Base-by-base conservation (phyloP, 2,113 vertebrate genomes). In the Ameiurus melas region DNA sequence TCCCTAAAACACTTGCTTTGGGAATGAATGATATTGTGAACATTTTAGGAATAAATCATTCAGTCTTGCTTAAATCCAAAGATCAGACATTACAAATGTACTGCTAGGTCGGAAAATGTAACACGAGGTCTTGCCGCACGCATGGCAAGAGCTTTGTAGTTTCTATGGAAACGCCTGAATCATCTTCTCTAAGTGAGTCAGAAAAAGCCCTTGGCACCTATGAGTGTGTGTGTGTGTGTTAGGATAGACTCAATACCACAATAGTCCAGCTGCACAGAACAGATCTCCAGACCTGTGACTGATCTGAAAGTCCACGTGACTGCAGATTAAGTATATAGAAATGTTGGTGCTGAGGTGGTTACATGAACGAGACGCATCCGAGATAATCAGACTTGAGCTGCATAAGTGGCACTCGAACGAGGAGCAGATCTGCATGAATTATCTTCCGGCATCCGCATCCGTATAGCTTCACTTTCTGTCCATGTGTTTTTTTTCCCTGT, bases 141-240 rank as follows among this genome's bases (percentile, higher is more conserved):
- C 81, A 84, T 43, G 58, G 57, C 13, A 33, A 87, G 82, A 78
- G 87, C 62, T 68, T 78, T 78, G 62, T 85, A 71, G 89, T 87
- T 90, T 71, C 89, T 78, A 90, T 87, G 89, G 85, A 20, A 85
- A 90, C 89, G 20, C 20, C 53, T 85, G 77, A 90, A 87, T 81
- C 60, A 71, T 79, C 71, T 88, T 64, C 71, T 68, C 60, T 22
- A 12, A 51, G 47, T 88, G 87, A 88, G 73, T 88, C 87, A 88
- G 83, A 77, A 60, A 71, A 88, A 80, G 51, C 47, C 4, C 25
- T 60, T 64, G 86, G 64, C 43, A 79, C 55, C 30, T 47, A 27
- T 64, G 33, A 43, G 64, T 71, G 64, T 47, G 43, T 47, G 47
- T 53, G 64, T 71, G 66, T 85, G 51, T 57, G 30, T 73, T 20